Conservation (phyloP, 2,888 invertebrate species). For the Neria commutata region DNA sequence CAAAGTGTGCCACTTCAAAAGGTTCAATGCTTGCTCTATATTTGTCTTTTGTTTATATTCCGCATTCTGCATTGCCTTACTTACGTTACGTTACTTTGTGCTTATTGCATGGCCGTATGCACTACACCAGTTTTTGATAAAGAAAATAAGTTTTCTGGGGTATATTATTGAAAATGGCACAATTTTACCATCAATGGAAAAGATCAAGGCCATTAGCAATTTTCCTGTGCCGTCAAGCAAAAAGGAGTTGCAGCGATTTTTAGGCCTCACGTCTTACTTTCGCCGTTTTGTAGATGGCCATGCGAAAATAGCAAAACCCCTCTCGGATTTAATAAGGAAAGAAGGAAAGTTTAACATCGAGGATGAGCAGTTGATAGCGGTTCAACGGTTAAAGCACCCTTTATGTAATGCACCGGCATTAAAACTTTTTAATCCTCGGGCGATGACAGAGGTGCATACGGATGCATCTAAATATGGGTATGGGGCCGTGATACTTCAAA, state of each 20-base stretch:
- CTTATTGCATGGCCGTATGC: too few relatives aligned
- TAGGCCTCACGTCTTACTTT: conserved; percentile 19
- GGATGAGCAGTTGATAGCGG: background rate
- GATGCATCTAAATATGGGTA: conserved; percentile 33
- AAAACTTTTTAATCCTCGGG: conserved; percentile 24
- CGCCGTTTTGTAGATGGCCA: conserved; percentile 4
- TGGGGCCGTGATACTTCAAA: conserved; percentile 33
- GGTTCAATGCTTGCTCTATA: too few relatives aligned
- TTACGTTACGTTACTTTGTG: too few relatives aligned
- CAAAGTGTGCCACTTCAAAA: too few relatives aligned
- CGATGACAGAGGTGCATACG: conserved; percentile 34
- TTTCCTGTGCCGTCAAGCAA: conserved; percentile 15
- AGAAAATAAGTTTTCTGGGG: background rate
- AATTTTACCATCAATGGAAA: conserved; percentile 6
- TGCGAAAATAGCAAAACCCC: background rate
- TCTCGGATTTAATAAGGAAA: background rate
- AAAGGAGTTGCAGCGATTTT: conserved; percentile 17
- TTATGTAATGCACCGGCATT: background rate
- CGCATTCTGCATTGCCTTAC: too few relatives aligned
- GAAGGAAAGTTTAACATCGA: background rate
- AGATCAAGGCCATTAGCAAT: background rate
- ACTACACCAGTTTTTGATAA: too few relatives aligned
- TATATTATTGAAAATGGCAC: conserved; percentile 4
- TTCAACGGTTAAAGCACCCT: background rate
- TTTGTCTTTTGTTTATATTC: too few relatives aligned